phyloP scores from a whole-genome alignment of 2,888 invertebrate species.

The Diachrysia chrysitis region DNA sequence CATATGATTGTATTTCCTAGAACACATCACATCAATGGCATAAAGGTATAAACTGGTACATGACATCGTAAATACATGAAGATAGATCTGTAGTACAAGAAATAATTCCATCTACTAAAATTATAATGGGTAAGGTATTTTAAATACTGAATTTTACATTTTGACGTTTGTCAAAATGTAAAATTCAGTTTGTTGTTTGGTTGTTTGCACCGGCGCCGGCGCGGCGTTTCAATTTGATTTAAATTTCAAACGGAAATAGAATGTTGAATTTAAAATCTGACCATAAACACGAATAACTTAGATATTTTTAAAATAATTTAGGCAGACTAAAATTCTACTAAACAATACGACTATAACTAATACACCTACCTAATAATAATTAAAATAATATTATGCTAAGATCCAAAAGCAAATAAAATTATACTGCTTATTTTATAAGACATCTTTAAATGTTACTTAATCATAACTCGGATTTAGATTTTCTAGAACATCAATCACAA shows the following conservation, averaged over 20 bases:
- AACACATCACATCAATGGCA: slow-evolving; percentile 54
- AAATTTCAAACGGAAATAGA: not conserved
- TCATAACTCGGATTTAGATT: not conserved
- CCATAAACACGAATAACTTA: too few relatives aligned
- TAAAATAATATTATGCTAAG: not conserved
- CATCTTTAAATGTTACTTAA: not conserved
- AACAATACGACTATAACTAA: too few relatives aligned
- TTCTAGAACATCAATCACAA: not conserved
- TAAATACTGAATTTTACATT: not conserved
- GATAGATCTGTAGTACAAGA: slow-evolving; percentile 56
- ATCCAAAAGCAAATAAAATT: not conserved
- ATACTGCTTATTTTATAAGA: not conserved
- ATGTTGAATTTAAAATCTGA: not conserved
- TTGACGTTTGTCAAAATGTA: not conserved
- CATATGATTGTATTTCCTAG: slow-evolving; percentile 59
- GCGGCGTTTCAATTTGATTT: not conserved
- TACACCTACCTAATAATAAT: too few relatives aligned
- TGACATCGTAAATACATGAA: slow-evolving; percentile 72
- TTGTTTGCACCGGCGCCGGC: not conserved
- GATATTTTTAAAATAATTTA: too few relatives aligned
- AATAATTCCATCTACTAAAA: slow-evolving; percentile 40
- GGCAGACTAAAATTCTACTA: too few relatives aligned
- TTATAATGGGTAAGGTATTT: not conserved
- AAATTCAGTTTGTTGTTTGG: too few relatives aligned
- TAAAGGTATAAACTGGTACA: slow-evolving; percentile 52